Base-by-base conservation (phyloP, 2,113 vertebrate species). In the Tursiops truncatus region DNA sequence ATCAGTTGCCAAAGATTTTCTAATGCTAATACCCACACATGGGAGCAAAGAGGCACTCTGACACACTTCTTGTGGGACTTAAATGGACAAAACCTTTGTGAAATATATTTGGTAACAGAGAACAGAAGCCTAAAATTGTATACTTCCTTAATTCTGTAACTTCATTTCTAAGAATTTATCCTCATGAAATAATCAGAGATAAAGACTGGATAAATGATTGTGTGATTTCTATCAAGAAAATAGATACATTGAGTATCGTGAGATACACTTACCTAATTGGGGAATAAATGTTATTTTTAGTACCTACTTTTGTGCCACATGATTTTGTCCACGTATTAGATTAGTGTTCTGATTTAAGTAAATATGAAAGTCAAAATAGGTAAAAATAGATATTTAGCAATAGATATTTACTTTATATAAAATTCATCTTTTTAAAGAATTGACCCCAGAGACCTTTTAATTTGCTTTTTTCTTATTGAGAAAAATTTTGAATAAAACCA, bases 351-450 rank as follows among this genome's bases (percentile, higher is more conserved):
- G 31, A 56, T 93, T 84, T 91, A 89, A 94, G n/a, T 89, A 23
- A 80, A 56, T 84, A 36, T 68, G 65, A 77, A 95, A 58, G 33
- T 83, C 93, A 93, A 87, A 62, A 88, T 70, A 76, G 21, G 26
- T 89, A n/a, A 71, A 77, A 79, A 41, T 50, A 83, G 33, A 62
- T 36, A 80, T 79, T 67, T 96, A 88, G 17, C 28, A 87, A 6
- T 80, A 83, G n/a, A 70, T 77, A 74, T 50, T 93, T 36, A 83
- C 53, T 47, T 87, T 53, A 80, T 12, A 88, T 41, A 80, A 94
- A 68, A 89, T 67, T 89, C 36, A 92, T 91, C 15, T 82, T 89
- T 95, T 68, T 21, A 31, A 97, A 89, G 62, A 38, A 44, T 70
- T 96, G 15, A 65, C 74, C 67, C 70, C 36, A 84, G 44, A 36